phyloP scores from a whole-genome alignment of 1,140 invertebrate species.

The Samia ricini region DNA sequence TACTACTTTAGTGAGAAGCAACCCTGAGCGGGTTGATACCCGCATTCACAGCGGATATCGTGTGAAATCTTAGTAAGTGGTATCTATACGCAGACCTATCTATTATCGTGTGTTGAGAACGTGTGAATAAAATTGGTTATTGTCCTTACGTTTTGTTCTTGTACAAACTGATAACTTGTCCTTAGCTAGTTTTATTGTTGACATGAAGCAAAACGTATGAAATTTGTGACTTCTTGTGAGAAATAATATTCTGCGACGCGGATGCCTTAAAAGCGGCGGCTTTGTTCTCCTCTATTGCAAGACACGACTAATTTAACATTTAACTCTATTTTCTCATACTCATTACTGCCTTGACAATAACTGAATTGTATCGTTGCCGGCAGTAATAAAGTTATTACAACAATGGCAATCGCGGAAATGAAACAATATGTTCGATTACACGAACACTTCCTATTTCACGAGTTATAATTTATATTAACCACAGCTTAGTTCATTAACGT shows the following conservation, averaged over 20 bases:
- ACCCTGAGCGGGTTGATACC: slow-evolving; percentile 14
- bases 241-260: slow-evolving; percentile 44
- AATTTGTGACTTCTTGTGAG: slow-evolving; percentile 45
- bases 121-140: slow-evolving; percentile 47
- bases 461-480: slow-evolving; percentile 13
- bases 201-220: slow-evolving; percentile 56
- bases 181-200: slow-evolving; percentile 48
- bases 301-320: slow-evolving; percentile 44
- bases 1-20: background rate
- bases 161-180: slow-evolving; percentile 58
- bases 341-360: slow-evolving; percentile 45
- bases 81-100: background rate
- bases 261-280: slow-evolving; percentile 21
- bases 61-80: slow-evolving; percentile 27
- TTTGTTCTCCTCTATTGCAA: slow-evolving; percentile 58
- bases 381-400: background rate
- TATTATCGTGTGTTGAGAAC: slow-evolving; percentile 41
- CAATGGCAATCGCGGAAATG: slow-evolving; percentile 20
- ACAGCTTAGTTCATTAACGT: background rate
- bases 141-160: slow-evolving; percentile 49
- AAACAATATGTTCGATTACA: slow-evolving; percentile 8
- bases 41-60: slow-evolving; percentile 18
- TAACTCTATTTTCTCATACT: slow-evolving; percentile 54
- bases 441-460: slow-evolving; percentile 15
- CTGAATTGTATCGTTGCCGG: slow-evolving; percentile 44